Percentiles rank a stretch among this genome's conserved stretches.
Evolutionary conservation across 2,888 invertebrate genomes (phyloP).

Genomic region (Ametastegia equiseti): DNA sequence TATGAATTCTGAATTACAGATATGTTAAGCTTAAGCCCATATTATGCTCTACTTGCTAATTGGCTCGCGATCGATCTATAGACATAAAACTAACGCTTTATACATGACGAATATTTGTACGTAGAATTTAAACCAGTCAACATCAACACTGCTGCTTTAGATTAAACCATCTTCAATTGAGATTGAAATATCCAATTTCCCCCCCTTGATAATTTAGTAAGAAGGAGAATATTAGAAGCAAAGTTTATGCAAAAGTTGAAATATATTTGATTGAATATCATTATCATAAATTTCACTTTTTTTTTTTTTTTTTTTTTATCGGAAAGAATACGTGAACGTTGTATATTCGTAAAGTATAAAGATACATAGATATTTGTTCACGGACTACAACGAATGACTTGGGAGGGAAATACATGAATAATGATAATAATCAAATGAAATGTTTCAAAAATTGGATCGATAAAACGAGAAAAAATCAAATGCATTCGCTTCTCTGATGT

Average conservation of each 20-base stretch:
- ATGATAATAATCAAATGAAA: neutral
- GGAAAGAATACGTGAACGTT: neutral
- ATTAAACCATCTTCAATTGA: constrained; percentile 23
- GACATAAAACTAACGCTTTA: constrained; percentile 37
- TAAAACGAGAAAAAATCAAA: neutral
- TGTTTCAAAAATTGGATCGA: neutral
- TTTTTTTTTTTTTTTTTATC: neutral
- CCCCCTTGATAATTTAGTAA: neutral
- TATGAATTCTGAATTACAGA: neutral
- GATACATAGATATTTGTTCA: neutral
- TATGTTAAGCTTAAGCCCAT: neutral
- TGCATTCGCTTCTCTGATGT: neutral
- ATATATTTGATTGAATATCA: no score
- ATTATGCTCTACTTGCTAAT: neutral
- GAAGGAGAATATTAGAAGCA: neutral
- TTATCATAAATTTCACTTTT: neutral
- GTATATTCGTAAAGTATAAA: neutral
- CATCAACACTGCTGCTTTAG: constrained; percentile 37
- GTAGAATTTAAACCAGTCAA: constrained; percentile 16
- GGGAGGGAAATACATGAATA: neutral
- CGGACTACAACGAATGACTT: neutral
- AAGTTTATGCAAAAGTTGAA: neutral
- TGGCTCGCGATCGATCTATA: constrained; percentile 27
- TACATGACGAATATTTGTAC: neutral
- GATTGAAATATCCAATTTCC: neutral